phyloP scores from a whole-genome alignment of 2,113 vertebrate species.

The Dendrocopos noguchii region DNA sequence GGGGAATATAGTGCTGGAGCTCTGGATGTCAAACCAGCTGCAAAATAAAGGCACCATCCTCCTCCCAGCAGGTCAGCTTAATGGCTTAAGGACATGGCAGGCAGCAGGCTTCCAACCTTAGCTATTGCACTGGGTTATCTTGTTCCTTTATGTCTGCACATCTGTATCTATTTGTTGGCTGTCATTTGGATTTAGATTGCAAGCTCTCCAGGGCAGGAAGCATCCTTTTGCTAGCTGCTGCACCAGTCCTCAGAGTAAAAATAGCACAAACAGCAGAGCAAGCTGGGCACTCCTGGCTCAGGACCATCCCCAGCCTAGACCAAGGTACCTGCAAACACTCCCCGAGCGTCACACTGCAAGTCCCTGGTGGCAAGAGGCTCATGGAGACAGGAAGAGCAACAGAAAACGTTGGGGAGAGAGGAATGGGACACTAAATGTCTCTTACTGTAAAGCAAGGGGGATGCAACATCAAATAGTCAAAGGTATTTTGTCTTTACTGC shows the following conservation, averaged over 20 bases:
- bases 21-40: neutral
- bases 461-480: fast-evolving
- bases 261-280: neutral
- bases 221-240: neutral
- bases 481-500: neutral
- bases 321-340: neutral
- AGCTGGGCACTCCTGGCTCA: neutral
- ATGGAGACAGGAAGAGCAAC: neutral
- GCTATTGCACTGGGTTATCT: neutral
- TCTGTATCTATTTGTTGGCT: neutral
- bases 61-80: neutral
- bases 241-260: neutral
- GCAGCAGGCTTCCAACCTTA: neutral
- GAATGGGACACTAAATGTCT: neutral
- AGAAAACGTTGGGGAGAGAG: neutral
- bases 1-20: neutral
- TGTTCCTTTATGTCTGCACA: neutral
- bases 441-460: neutral
- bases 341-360: neutral
- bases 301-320: neutral
- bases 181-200: neutral
- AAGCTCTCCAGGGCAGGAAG: neutral
- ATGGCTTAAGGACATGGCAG: neutral
- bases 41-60: neutral
- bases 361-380: neutral